phyloP scores from a whole-genome alignment of 53 echinoderm and acorn worm species.

The Actinopyga echinites region DNA sequence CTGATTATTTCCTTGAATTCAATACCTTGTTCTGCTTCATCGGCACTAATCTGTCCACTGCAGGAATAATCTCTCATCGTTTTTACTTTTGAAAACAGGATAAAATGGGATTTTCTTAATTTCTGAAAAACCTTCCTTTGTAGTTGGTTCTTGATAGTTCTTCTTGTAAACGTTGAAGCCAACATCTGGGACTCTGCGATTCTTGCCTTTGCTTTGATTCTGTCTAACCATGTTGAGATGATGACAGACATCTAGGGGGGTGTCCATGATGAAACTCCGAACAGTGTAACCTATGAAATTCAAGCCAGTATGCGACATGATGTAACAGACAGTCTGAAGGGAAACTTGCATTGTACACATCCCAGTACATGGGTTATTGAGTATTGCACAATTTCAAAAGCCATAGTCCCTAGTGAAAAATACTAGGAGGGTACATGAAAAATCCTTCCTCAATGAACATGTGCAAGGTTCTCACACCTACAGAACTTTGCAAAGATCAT shows the following conservation, averaged over 20 bases:
- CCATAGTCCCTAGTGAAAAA: too few relatives aligned
- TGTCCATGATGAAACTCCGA: slow-evolving; percentile 78
- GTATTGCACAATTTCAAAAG: too few relatives aligned
- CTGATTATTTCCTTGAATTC: too few relatives aligned
- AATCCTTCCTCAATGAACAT: too few relatives aligned
- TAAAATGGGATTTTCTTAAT: slow-evolving; percentile 68
- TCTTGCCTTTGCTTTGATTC: slow-evolving; percentile 68
- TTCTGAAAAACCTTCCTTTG: slow-evolving; percentile 66
- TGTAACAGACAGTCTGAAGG: too few relatives aligned
- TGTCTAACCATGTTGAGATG: slow-evolving; percentile 84
- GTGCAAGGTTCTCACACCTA: too few relatives aligned
- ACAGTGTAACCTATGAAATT: slow-evolving; percentile 62
- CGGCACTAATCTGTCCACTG: slow-evolving; percentile 69
- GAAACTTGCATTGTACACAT: too few relatives aligned
- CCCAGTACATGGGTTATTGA: too few relatives aligned
- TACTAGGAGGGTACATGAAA: too few relatives aligned
- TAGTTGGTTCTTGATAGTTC: slow-evolving; percentile 65
- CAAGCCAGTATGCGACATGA: too few relatives aligned
- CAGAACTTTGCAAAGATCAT: too few relatives aligned
- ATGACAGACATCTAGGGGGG: slow-evolving; percentile 74
- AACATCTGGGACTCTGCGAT: slow-evolving; percentile 74
- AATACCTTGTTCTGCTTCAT: too few relatives aligned
- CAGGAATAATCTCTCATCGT: slow-evolving; percentile 65
- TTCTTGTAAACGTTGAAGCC: slow-evolving; percentile 89
- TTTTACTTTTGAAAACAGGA: slow-evolving; percentile 67